phyloP scores from a whole-genome alignment of 2,888 invertebrate species.

The Phoronis australis region DNA sequence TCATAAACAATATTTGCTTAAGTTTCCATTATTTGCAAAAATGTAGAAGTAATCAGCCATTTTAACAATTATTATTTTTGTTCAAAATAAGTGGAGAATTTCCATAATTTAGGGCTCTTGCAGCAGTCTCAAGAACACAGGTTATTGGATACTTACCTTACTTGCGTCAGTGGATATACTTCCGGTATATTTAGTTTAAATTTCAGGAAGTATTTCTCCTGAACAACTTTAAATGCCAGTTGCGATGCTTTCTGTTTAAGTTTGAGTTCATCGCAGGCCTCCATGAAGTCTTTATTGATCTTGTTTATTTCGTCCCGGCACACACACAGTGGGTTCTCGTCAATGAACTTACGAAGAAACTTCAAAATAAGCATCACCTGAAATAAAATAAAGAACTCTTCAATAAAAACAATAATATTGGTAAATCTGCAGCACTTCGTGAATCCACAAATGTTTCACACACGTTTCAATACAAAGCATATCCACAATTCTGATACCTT shows the following conservation, averaged over 20 bases:
- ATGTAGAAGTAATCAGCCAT: no score
- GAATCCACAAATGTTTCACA: neutral
- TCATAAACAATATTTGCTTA: no score
- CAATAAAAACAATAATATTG: neutral
- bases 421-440: neutral
- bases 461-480: no score
- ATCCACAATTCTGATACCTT: neutral
- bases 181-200: slow-evolving; percentile 62
- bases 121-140: no score
- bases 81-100: no score
- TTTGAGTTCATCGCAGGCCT: slow-evolving; percentile 59
- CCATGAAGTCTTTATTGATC: slow-evolving; percentile 58
- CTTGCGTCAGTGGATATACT: slow-evolving; percentile 60
- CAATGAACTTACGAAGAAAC: slow-evolving; percentile 63
- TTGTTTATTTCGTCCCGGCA: slow-evolving; percentile 67
- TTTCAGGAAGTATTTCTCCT: slow-evolving; percentile 62
- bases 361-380: slow-evolving; percentile 60
- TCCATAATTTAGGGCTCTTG: no score
- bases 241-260: slow-evolving; percentile 65
- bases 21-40: no score
- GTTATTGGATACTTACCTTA: slow-evolving; percentile 56
- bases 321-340: slow-evolving; percentile 67
- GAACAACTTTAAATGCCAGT: slow-evolving; percentile 59
- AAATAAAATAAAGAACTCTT: slow-evolving; percentile 8
- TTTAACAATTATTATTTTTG: no score